Evolutionary conservation across 2,113 vertebrate genomes (phyloP).

Genomic region (Apteryx owenii): DNA sequence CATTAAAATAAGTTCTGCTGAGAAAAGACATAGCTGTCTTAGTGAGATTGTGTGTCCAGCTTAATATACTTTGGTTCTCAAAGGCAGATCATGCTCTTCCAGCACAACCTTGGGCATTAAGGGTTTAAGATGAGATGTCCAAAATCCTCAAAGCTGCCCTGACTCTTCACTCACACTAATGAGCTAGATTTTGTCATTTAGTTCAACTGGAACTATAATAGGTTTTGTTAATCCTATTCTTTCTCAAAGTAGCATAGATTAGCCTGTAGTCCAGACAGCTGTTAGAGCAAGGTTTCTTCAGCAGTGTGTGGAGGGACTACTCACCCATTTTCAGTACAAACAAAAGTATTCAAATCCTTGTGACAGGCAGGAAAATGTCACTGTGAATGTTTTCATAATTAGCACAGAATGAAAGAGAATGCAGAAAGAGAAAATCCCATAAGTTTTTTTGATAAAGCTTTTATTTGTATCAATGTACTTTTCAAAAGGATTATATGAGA

Average conservation of each 20-base stretch:
- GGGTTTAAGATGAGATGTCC: not conserved
- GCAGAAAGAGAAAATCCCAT: not conserved
- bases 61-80: not conserved
- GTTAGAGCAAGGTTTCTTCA: not conserved
- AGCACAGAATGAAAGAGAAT: not conserved
- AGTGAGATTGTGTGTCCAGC: not conserved
- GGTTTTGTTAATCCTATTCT: not conserved
- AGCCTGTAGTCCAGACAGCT: not conserved
- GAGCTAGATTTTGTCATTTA: not conserved
- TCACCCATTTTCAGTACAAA: not conserved
- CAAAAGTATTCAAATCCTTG: not conserved
- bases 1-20: not conserved
- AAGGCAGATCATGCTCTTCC: not conserved
- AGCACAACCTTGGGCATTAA: not conserved
- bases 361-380: not conserved
- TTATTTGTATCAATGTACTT: not conserved
- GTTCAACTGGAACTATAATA: not conserved
- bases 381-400: not conserved
- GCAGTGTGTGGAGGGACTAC: not conserved
- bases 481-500: not conserved
- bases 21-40: not conserved
- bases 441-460: not conserved
- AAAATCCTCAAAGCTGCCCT: not conserved
- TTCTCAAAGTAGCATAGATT: not conserved
- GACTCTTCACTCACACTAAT: not conserved